A percentile compares a stretch with the other conserved stretches of the same genome.
phyloP scores from a whole-genome alignment of 1,140 invertebrate genomes.

The Drosophila albomicans region DNA sequence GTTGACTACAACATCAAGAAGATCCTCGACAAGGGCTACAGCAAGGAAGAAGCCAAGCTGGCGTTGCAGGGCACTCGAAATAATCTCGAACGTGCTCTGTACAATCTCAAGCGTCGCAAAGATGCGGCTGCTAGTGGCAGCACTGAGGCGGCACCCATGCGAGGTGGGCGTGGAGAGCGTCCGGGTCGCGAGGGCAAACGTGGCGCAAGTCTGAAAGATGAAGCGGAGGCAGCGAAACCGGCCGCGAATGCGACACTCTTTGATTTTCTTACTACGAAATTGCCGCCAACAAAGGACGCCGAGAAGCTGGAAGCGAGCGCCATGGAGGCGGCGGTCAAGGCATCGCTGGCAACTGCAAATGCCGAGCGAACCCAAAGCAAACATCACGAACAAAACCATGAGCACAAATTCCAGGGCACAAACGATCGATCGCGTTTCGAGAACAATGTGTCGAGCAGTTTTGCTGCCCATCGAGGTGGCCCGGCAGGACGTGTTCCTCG shows the following conservation, averaged over 20 bases:
- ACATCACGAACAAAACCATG: conserved; percentile 30
- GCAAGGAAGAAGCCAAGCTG: conserved; percentile 91
- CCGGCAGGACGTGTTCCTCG: conserved; percentile 43
- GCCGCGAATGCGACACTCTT: conserved; percentile 94
- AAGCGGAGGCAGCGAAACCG: conserved; percentile 88
- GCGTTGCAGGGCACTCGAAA: conserved; percentile 90
- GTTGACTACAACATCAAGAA: conserved; percentile 92
- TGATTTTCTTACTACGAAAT: conserved; percentile 92
- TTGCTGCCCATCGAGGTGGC: conserved; percentile 73
- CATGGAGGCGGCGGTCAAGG: conserved; percentile 74
- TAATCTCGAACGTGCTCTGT: conserved; percentile 90
- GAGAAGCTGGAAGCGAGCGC: background rate
- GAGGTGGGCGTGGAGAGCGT: conserved; percentile 84
- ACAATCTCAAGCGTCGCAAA: conserved; percentile 88
- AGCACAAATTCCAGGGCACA: conserved; percentile 35
- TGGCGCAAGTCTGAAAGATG: conserved; percentile 86
- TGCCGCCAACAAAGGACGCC: conserved; percentile 86
- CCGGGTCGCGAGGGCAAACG: conserved; percentile 64
- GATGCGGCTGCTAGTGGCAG: conserved; percentile 83
- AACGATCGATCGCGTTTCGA: conserved; percentile 70
- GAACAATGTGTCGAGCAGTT: conserved; percentile 83
- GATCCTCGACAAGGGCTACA: conserved; percentile 92
- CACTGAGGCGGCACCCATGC: conserved; percentile 68
- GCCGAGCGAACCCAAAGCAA: conserved; percentile 43
- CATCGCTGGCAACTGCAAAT: conserved; percentile 69